Base-by-base conservation (phyloP, 1,140 invertebrate species). In the Drosophila teissieri region DNA sequence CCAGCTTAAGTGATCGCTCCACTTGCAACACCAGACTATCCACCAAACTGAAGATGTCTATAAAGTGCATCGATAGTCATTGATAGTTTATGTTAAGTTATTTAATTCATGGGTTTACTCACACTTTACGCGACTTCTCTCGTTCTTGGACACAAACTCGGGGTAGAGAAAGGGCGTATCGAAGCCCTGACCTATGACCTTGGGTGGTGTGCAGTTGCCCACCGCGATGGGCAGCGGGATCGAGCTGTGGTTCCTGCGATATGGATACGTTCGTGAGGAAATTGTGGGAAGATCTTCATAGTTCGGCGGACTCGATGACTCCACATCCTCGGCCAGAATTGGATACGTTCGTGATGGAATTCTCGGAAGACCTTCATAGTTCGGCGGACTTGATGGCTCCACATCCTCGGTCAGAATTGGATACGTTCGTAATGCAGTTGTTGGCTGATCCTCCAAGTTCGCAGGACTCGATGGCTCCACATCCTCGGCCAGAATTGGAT, bases 111-210 rank as follows among this genome's bases (percentile, higher is more conserved):
- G 37, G 12, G 12, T 4, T 17, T n/a, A 78, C 80, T 63, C 27
- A 84, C 80, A 79, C 8, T 48, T 31, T 0, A 63, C 53, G 0
- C 80, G 80, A 8, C 57, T 39, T 15, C 52, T 24, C 15, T 45
- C 40, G 7, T 40, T 39, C 15, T 62, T 46, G 15, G 63, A 44
- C 4, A 83, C 40, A 3, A 39, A 63, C 0, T 51, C 53, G 10
- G 80, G 80, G 14, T 83, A 83, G 0, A 58, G 53, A n/a, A 83
- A 83, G 36, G 75, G 70, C 17, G 17, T 2, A 45, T 83, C 80
- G 53, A 72, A 83, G 8, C 80, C 80, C 31, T 78, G 63, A 1
- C 74, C 80, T 1, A 0, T 37, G 12, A 45, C 14, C 34, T 53
- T 48, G 4, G 79, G 78, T 2, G 54, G 19, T 4, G 53, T 73